These are phyloP conservation scores for Eustalomyia histrio DNA, from an alignment of 2,888 invertebrate species.

Conservation along the genomic window DNA sequence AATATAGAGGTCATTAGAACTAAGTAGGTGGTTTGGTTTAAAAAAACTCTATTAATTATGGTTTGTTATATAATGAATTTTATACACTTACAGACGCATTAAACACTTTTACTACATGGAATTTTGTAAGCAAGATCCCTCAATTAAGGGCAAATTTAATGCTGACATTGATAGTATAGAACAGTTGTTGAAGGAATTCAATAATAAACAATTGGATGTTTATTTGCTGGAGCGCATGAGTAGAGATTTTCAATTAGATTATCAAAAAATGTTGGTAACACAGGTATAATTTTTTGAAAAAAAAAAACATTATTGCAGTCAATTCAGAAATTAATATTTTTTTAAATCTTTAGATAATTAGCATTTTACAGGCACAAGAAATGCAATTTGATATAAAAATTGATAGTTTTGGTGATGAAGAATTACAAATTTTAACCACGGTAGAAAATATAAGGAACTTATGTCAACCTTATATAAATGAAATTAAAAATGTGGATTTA, in stretches of 20 bases:
- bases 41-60: no score
- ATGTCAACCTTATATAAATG: conserved; percentile 78
- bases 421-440: conserved; percentile 74
- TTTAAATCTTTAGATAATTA: conserved; percentile 70
- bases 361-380: conserved; percentile 76
- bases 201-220: conserved; percentile 76
- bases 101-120: conserved; percentile 78
- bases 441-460: conserved; percentile 72
- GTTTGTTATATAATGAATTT: background rate
- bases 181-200: conserved; percentile 75
- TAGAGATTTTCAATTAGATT: conserved; percentile 77
- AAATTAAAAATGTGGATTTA: conserved; percentile 75
- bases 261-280: conserved; percentile 76
- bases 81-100: conserved; percentile 72
- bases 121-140: conserved; percentile 76
- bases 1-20: conserved; percentile 71
- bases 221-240: conserved; percentile 76
- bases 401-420: conserved; percentile 77
- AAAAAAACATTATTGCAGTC: no score
- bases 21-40: conserved; percentile 69
- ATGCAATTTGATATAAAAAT: conserved; percentile 75
- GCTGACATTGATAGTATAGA: conserved; percentile 76
- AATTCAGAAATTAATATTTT: no score
- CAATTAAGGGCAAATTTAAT: conserved; percentile 75
- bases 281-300: conserved; percentile 70